Base-by-base conservation (phyloP, 1,140 invertebrate genomes). In the Ditylenchus dipsaci region DNA sequence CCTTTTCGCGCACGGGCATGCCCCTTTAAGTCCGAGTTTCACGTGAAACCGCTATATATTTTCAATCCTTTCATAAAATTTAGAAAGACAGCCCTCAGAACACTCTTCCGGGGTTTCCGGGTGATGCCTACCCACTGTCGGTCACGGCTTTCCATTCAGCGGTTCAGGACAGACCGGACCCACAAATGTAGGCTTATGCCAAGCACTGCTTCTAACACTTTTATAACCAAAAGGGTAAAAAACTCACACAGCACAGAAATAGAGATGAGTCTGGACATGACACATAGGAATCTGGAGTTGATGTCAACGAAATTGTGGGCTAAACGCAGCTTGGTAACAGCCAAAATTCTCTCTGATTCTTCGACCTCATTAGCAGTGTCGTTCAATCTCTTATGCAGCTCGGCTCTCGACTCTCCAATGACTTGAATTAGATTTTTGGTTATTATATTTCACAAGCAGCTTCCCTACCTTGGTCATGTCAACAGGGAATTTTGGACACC, bases 211-310 rank as follows among this genome's bases (percentile, higher is more conserved):
- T n/a, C n/a, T n/a, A n/a, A n/a, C n/a, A n/a, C n/a, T 38, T 38
- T 5, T 38, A 38, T 3, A 38, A 38, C 3, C 3, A 38, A 38
- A 38, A 38, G 11, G 33, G 11, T 38, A 3, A 38, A 38, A 38
- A 61, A 63, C 58, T 74, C 38, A 76, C 74, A 77, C n/a, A 76
- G 26, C 27, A 77, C 67, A n/a, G 75, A 80, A 8, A 77, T 49
- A 17, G 78, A 56, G 58, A 79, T 79, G 11, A 76, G 57, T 8
- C 77, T 43, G n/a, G 69, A 33, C 33, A 76, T 76, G 9, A 77
- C 59, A 19, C 56, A 67, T 21, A 80, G 47, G 13, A 76, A 49
- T 29, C 75, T 58, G n/a, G 45, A 53, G 11, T 67, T 68, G 23
- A 59, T 60, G 42, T 76, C 71, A 13, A 59, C 59, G n/a, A 79